Conservation (phyloP, 2,797 vertebrate species). For the Chrosomus eos region DNA sequence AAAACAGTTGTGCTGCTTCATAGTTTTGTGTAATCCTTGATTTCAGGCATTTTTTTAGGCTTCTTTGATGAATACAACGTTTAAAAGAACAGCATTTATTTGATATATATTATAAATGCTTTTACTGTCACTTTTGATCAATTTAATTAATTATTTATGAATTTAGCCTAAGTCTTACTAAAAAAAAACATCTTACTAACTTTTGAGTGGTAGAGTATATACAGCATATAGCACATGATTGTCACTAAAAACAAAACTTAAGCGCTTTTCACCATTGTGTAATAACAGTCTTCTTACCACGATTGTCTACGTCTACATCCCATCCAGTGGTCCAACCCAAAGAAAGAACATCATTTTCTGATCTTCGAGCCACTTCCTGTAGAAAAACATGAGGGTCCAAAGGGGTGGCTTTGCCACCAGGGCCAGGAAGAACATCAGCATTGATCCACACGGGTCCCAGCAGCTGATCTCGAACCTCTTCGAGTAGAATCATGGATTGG, state of each 20-base stretch:
- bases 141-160: not conserved
- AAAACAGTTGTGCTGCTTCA: not conserved
- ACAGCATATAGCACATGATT: not conserved
- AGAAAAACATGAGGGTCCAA: slow-evolving; percentile 74
- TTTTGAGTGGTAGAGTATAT: not conserved
- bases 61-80: not conserved
- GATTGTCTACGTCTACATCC: slow-evolving; percentile 75
- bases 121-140: not conserved
- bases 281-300: slow-evolving; percentile 68
- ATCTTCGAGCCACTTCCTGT: slow-evolving; percentile 72
- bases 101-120: not conserved
- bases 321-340: slow-evolving; percentile 91
- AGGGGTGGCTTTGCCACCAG: slow-evolving; percentile 74
- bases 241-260: not conserved
- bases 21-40: too few species aligned
- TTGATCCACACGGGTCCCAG: slow-evolving; percentile 87
- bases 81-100: not conserved
- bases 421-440: slow-evolving; percentile 87
- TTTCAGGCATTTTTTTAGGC: not conserved
- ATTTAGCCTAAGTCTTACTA: not conserved
- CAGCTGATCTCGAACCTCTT: slow-evolving; percentile 63
- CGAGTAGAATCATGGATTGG: slow-evolving; percentile 81
- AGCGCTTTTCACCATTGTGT: not conserved
- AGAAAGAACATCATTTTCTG: slow-evolving; percentile 81
- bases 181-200: not conserved